Base-by-base conservation (phyloP, 2,797 vertebrate genomes). In the Leptoclinus maculatus region DNA sequence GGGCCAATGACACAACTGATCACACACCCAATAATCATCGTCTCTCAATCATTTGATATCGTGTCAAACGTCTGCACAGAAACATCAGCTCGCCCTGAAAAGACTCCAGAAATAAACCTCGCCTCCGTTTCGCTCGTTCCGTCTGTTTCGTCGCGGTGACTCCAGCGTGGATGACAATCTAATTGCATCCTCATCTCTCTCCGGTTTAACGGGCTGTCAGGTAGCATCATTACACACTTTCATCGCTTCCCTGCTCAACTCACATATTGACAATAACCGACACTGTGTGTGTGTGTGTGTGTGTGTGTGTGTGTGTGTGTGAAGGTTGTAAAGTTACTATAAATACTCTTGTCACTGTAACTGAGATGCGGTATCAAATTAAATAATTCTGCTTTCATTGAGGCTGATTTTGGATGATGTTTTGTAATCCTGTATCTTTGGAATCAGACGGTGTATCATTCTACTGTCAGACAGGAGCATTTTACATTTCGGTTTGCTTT, bases 141-240 rank as follows among this genome's bases (percentile, higher is more conserved):
- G 62, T 82, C 83, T 75, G 76, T 65, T 70, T 51, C 58, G 63
- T 76, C 25, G 76, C 79, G 47, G 54, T 78, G 78, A 74, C 76
- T 88, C 83, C 69, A 53, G 77, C 39, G 75, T 65, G 80, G 87
- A 84, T 81, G 89, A 89, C 88, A 87, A 77, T 66, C 66, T 85
- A 82, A 92, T 90, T 91, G 83, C 83, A 59, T 87, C 78, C 79
- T 91, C 89, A 88, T 93, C 87, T 88, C 86, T 92, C 87, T 89
- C 19, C 49, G 69, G 74, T 80, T 83, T 79, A 86, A 91, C 75
- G 77, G 79, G 78, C 84, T 90, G 88, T 93, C 91, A 84, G 85
- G 83, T 70, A 66, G 84, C 86, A 84, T 87, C 78, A 83, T 76
- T 72, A 80, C 83, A 74, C 84, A 74, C 80, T 78, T 78, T 78